Evolutionary conservation across 1,140 invertebrate species (phyloP), one percentile per base, ranked within the genome.

Genomic region (Proctacanthus coquilletti): DNA sequence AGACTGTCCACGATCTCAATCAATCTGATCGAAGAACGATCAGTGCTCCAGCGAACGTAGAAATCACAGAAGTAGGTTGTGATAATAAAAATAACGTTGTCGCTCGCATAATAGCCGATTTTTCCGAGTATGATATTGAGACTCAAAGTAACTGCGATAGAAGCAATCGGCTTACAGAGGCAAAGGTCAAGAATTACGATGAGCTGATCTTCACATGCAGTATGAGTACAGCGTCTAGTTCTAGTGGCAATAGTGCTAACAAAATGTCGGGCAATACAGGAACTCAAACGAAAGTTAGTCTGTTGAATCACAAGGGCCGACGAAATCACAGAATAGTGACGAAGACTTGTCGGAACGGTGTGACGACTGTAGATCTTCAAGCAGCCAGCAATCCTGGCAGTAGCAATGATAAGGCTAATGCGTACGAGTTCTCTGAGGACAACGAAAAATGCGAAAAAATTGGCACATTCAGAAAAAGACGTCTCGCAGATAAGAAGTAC

Each of bases 401-500:
- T 13, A 50, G 46, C 42, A 45, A 49, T 11, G 56, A 59, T 32
- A 56, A 53, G 39, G 52, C 53, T 40, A 83, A 83, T 53, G 79
- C 80, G 1, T 86, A 86, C 48, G 83, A 86, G 52, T 86, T 86
- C 47, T 83, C 77, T 0, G 83, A 85, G 46, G 82, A 86, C 41
- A 69, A 75, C 15, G 80, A 84, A 44, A 79, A 80, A 36, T 82
- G 75, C 49, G 81, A 86, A 52, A 87, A 84, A 51, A 69, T 87
- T 3, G 83, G 79, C 44, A 77, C 75, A 31, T 84, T 83, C 53
- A 68, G 83, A 4, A 84, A 84, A 51, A 69, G 84, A 34, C 68
- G 83, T 3, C 57, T 88, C 20, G 86, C 86, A 0, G 85, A 92
- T 49, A 91, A 89, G 56, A 88, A 89, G 51, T 92, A 92, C 51